Base-by-base conservation (phyloP, 2,888 invertebrate species). In the Nematopogon swammerdamellus region DNA sequence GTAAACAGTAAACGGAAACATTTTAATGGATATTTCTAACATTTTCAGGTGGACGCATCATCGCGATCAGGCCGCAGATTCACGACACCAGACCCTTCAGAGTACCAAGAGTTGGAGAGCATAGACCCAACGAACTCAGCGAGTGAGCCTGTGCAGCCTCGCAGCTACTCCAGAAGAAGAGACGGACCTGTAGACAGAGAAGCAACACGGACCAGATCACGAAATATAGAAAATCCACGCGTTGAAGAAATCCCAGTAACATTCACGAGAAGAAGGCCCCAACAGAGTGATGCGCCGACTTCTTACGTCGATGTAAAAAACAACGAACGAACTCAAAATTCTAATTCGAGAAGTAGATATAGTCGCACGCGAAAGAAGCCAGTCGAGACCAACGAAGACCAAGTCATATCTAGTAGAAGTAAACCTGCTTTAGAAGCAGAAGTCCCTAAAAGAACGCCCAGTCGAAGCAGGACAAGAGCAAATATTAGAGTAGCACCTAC, bases 1-100 rank as follows among this genome's bases (percentile, higher is more conserved):
- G 4, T 25, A 25, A 25, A 25, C 25, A 36, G 11, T 14, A 36
- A 14, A 36, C 11, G 4, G 25, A 36, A 6, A 3, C 11, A 36
- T 36, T 36, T 6, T 36, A 36, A 36, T 19, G n/a, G 17, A 18
- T 44, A 44, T 30, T 44, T 52, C 50, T 46, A 47, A 52, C 50
- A 36, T 49, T 72, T 71, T 3, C 72, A 79, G 79, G 70, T 60
- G 53, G 72, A 75, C 59, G 65, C 68, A 54, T 61, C 58, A 16
- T 55, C 63, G 45, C 64, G 74, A 54, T 60, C 59, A 49, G 64
- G 70, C 54, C 68, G 73, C 60, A 65, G 74, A 58, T 59, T 66
- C 50, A 57, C 63, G 59, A 55, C 58, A 50, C 60, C 61, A 54
- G 55, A 63, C 54, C 59, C 59, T 52, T 53, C 61, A 29, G 70